phyloP scores from a whole-genome alignment of 2,888 invertebrate genomes.

The Dryomyza anilis region DNA sequence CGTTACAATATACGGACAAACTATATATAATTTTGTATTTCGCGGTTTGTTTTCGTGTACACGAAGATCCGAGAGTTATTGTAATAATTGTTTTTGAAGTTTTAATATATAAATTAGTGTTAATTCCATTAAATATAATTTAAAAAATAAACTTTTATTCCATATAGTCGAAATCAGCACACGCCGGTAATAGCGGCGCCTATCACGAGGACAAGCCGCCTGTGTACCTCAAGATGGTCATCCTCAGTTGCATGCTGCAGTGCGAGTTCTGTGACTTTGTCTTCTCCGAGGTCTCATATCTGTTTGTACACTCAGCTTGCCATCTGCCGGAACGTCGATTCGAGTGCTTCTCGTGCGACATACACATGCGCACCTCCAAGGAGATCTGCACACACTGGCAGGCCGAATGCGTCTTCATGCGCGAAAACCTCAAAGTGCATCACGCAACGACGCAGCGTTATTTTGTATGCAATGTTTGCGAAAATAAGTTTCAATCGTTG shows the following conservation, averaged over 20 bases:
- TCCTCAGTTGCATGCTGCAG: slow-evolving; percentile 62
- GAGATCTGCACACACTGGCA: slow-evolving; percentile 66
- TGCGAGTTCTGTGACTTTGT: slow-evolving; percentile 69
- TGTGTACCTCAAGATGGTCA: slow-evolving; percentile 45
- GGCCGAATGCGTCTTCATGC: slow-evolving; percentile 57
- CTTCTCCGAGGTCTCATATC: slow-evolving; percentile 63
- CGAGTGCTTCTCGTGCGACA: slow-evolving; percentile 60
- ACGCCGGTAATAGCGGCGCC: background rate
- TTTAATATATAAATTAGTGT: too few relatives aligned
- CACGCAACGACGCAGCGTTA: slow-evolving; percentile 46
- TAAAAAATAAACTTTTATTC: too few relatives aligned
- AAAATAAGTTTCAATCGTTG: slow-evolving; percentile 51
- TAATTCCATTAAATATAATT: too few relatives aligned
- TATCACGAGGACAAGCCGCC: slow-evolving; percentile 36
- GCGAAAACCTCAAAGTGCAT: slow-evolving; percentile 49
- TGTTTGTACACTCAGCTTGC: slow-evolving; percentile 56
- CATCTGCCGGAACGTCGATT: slow-evolving; percentile 53
- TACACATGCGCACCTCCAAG: slow-evolving; percentile 62
- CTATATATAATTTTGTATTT: too few relatives aligned
- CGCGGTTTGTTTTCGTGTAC: too few relatives aligned
- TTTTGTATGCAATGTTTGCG: slow-evolving; percentile 60
- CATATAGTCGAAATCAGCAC: background rate
- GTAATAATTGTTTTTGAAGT: too few relatives aligned
- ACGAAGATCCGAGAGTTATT: too few relatives aligned
- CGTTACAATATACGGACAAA: too few relatives aligned